These are phyloP conservation scores for Propsilocerus akamusi DNA, from an alignment of 1,140 invertebrate species.

Conservation along the genomic window DNA sequence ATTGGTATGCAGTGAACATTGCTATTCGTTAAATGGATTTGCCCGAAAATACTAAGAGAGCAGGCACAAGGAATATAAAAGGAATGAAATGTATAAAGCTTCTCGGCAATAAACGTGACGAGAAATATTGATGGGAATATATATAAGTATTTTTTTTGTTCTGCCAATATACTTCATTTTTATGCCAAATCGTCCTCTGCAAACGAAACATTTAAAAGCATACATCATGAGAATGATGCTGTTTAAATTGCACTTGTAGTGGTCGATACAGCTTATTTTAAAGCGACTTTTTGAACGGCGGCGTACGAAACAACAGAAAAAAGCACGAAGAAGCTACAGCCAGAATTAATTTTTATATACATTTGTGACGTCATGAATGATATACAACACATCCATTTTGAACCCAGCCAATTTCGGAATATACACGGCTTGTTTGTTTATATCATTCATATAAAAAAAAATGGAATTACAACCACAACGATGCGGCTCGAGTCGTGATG, in stretches of 20 bases:
- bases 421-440: not conserved
- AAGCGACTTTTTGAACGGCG: not conserved
- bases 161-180: not conserved
- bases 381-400: not conserved
- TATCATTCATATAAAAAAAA: no score
- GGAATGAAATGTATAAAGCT: no score
- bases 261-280: no score
- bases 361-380: not conserved
- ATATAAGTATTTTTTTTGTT: not conserved
- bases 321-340: not conserved
- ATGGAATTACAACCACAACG: no score
- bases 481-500: no score
- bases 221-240: not conserved
- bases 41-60: slow-evolving; percentile 1
- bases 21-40: not conserved
- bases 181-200: not conserved
- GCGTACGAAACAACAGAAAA: not conserved
- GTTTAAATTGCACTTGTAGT: no score
- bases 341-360: not conserved
- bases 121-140: not conserved
- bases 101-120: not conserved
- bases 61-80: not conserved
- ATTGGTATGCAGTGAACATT: slow-evolving; percentile 3
- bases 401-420: not conserved
- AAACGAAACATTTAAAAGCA: not conserved